phyloP scores from a whole-genome alignment of 2,888 invertebrate species.

The Patella depressa region DNA sequence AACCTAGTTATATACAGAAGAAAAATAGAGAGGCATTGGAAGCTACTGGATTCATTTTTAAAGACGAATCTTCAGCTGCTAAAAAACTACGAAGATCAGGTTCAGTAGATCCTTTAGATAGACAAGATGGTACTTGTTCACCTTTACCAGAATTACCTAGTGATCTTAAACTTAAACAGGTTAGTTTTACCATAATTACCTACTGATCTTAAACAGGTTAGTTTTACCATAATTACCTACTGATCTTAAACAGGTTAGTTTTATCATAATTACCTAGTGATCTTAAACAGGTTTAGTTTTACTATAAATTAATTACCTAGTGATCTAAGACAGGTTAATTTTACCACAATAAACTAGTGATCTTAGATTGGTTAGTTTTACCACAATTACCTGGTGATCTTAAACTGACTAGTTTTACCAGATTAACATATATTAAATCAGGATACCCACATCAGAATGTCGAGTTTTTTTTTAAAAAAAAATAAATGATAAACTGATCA shows the following conservation, averaged over 20 bases:
- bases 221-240: background rate
- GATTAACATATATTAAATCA: too few species aligned
- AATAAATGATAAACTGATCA: too few species aligned
- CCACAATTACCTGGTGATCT: background rate
- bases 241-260: too few species aligned
- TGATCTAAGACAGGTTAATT: too few species aligned
- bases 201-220: background rate
- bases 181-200: constrained; percentile 17
- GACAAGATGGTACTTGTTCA: constrained; percentile 43
- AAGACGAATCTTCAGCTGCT: constrained; percentile 42
- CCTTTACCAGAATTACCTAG: constrained; percentile 65
- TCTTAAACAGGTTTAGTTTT: background rate
- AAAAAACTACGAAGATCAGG: constrained; percentile 54
- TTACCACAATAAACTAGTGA: too few species aligned
- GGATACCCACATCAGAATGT: too few species aligned
- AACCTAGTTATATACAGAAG: constrained; percentile 64
- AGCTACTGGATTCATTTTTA: constrained; percentile 41
- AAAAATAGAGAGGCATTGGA: constrained; percentile 57
- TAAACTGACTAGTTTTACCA: too few species aligned
- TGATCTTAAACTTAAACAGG: constrained; percentile 63
- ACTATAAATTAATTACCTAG: too few species aligned
- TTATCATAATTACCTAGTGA: background rate
- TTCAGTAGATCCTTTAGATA: constrained; percentile 62
- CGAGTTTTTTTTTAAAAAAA: too few species aligned
- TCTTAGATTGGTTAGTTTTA: background rate